These are phyloP conservation scores for Pelodiscus sinensis DNA, from an alignment of 2,113 vertebrate species.

Conservation along the genomic window DNA sequence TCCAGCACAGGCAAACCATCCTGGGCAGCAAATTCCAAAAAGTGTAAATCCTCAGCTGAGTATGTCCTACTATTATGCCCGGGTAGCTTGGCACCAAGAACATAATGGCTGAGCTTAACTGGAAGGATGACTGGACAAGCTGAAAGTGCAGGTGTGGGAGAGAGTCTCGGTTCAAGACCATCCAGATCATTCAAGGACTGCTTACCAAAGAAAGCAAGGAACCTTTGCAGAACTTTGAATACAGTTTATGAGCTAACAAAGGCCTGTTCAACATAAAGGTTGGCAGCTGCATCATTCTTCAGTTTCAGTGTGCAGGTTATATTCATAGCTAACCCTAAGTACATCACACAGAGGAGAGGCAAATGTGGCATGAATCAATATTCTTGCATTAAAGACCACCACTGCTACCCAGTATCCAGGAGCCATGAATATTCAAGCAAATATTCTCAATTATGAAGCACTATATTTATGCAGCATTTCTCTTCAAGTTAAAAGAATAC, in stretches of 20 bases:
- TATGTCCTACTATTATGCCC: neutral
- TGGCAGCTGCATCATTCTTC: neutral
- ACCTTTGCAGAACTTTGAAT: neutral
- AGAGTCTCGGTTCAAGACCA: neutral
- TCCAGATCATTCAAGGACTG: neutral
- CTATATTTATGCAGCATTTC: neutral
- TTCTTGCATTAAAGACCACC: neutral
- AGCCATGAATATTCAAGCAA: neutral
- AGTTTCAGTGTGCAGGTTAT: neutral
- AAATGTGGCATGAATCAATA: constrained; percentile 36
- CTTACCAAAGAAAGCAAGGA: neutral
- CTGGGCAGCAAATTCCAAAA: neutral
- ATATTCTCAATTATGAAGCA: neutral
- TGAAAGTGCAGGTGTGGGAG: neutral
- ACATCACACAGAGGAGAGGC: neutral
- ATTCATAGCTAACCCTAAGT: neutral
- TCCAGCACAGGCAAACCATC: neutral
- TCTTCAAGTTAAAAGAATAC: neutral
- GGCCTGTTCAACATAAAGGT: neutral
- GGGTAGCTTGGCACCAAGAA: neutral
- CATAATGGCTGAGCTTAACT: neutral
- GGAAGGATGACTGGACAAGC: neutral
- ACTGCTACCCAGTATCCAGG: neutral
- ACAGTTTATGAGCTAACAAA: neutral
- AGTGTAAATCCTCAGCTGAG: neutral